Conservation (phyloP, 2,113 vertebrate genomes). For the Sporophila hypoxantha region DNA sequence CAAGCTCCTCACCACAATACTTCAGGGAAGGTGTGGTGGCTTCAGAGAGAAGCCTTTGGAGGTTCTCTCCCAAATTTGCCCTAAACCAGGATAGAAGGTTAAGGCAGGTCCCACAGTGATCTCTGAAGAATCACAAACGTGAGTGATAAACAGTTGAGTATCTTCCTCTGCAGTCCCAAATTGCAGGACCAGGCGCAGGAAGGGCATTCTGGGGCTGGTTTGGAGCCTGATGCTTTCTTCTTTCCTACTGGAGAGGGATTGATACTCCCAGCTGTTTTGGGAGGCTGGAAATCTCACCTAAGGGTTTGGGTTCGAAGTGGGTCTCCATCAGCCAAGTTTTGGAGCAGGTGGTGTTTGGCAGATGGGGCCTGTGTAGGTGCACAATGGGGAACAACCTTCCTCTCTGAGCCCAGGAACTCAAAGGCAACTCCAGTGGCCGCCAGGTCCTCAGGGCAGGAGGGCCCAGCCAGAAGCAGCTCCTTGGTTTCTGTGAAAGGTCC, state of each 20-base stretch:
- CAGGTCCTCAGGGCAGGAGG: background rate
- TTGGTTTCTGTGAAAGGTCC: background rate
- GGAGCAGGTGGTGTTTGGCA: background rate
- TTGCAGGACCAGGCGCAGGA: background rate
- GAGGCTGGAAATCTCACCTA: background rate
- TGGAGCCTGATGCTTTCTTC: background rate
- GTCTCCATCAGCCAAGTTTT: background rate
- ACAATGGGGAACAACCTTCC: background rate
- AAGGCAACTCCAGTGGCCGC: background rate
- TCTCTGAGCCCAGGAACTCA: background rate
- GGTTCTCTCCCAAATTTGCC: background rate
- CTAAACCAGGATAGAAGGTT: background rate
- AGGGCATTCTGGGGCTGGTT: background rate
- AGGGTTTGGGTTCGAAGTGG: background rate
- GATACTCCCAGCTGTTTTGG: background rate
- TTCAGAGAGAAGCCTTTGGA: background rate
- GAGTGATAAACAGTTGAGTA: too few relatives aligned
- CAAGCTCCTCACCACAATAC: accelerated
- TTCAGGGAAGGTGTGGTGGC: background rate
- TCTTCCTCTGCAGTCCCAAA: background rate
- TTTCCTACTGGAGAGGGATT: background rate
- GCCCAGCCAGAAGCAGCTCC: background rate
- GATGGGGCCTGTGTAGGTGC: background rate
- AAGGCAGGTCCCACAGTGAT: background rate
- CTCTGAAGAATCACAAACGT: background rate